These are phyloP conservation scores for Allophyes oxyacanthae DNA, from an alignment of 2,888 invertebrate species.

Conservation along the genomic window DNA sequence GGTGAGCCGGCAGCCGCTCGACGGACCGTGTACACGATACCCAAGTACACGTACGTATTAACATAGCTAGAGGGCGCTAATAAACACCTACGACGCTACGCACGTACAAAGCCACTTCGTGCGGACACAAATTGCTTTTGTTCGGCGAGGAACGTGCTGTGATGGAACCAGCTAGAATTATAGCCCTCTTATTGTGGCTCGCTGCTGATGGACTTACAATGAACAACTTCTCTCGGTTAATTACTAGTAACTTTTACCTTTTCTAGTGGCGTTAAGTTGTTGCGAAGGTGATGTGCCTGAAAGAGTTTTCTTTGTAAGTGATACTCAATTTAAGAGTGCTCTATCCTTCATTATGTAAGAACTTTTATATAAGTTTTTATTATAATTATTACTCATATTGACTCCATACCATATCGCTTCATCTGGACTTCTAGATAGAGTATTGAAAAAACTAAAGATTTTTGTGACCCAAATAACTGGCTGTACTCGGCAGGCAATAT, in stretches of 20 bases:
- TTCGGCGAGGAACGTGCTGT: conserved; percentile 81
- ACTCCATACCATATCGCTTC: too few species aligned
- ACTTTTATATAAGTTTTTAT: too few species aligned
- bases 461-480: too few species aligned
- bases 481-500: too few species aligned
- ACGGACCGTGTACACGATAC: conserved; percentile 46
- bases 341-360: too few species aligned
- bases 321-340: background rate
- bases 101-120: conserved; percentile 85
- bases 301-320: conserved; percentile 28
- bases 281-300: conserved; percentile 59
- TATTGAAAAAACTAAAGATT: too few species aligned
- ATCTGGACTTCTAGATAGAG: too few species aligned
- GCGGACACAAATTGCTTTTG: conserved; percentile 88
- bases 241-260: conserved; percentile 75
- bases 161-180: conserved; percentile 73
- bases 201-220: conserved; percentile 79
- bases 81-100: conserved; percentile 84
- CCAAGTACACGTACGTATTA: conserved; percentile 65
- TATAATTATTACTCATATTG: too few species aligned
- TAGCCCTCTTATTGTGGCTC: conserved; percentile 69
- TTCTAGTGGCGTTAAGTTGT: conserved; percentile 64
- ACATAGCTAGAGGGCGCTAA: conserved; percentile 78
- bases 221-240: conserved; percentile 66
- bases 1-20: conserved; percentile 52